These are phyloP conservation scores for Heteromurus nitidus DNA, from an alignment of 2,888 invertebrate species.

Conservation along the genomic window DNA sequence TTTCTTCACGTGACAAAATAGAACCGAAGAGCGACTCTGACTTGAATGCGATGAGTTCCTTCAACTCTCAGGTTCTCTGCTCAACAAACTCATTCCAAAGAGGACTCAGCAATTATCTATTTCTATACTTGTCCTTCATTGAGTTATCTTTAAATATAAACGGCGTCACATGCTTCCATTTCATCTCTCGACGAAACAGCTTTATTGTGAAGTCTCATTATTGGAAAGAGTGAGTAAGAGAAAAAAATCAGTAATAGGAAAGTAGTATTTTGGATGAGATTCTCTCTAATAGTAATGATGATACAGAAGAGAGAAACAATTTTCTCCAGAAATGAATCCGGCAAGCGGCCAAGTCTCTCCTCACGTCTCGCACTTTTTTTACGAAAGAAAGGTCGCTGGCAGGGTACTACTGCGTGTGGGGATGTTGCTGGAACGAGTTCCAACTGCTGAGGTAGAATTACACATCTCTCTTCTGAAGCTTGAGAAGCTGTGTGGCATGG, in stretches of 20 bases:
- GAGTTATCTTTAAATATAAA: no score
- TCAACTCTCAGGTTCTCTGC: constrained; percentile 36
- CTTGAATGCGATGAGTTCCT: no score
- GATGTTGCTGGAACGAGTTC: constrained; percentile 12
- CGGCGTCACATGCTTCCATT: no score
- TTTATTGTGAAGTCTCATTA: constrained; percentile 27
- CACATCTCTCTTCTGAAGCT: neutral
- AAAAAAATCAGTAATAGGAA: neutral
- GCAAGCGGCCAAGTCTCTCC: constrained; percentile 47
- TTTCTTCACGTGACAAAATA: constrained; percentile 37
- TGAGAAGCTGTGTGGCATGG: neutral
- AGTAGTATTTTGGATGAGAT: neutral
- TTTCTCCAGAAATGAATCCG: constrained; percentile 51
- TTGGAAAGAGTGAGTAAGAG: constrained; percentile 24
- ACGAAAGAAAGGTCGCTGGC: neutral
- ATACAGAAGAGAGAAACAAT: neutral
- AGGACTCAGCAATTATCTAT: no score
- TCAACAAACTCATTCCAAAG: no score
- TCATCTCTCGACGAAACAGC: neutral
- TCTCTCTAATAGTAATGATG: no score
- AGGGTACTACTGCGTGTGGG: constrained; percentile 25
- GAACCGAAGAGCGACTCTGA: neutral
- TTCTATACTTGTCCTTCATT: neutral
- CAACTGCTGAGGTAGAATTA: neutral
- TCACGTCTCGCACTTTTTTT: no score